Evolutionary conservation across 2,888 invertebrate genomes (phyloP).

Genomic region (Phragmatobia fuliginosa): DNA sequence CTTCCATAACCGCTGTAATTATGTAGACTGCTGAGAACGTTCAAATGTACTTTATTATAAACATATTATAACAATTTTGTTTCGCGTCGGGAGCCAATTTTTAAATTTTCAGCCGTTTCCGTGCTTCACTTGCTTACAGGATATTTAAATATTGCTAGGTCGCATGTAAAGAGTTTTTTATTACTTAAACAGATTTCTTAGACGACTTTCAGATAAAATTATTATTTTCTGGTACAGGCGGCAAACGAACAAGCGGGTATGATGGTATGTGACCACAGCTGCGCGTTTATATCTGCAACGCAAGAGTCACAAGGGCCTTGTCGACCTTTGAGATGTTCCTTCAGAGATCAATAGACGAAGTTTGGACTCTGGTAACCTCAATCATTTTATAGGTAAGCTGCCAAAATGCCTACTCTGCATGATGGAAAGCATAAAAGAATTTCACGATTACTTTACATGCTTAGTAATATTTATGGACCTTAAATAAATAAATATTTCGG

Average conservation of each 20-base stretch:
- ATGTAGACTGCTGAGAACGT: slow-evolving; percentile 24
- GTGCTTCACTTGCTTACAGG: slow-evolving; percentile 5
- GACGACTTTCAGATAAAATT: background rate
- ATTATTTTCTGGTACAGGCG: background rate
- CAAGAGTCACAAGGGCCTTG: no score
- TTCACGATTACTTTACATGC: no score
- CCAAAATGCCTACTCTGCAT: no score
- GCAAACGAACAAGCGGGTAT: no score
- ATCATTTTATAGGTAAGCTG: no score
- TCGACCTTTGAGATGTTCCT: no score
- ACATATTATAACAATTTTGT: slow-evolving; percentile 42
- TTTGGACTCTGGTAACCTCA: background rate
- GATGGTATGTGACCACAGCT: no score
- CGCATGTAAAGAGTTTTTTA: background rate
- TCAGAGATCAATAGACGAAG: no score
- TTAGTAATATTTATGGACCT: no score
- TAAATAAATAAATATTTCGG: no score
- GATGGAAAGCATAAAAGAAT: no score
- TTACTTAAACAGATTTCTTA: background rate
- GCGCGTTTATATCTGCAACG: no score
- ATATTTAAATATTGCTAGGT: slow-evolving; percentile 12
- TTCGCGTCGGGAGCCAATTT: slow-evolving; percentile 44
- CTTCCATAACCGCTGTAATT: slow-evolving; percentile 34
- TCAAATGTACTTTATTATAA: slow-evolving; percentile 33
- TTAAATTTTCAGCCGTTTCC: slow-evolving; percentile 31